Conservation (phyloP, 2,797 vertebrate species). For the Loris lydekkerianus region DNA sequence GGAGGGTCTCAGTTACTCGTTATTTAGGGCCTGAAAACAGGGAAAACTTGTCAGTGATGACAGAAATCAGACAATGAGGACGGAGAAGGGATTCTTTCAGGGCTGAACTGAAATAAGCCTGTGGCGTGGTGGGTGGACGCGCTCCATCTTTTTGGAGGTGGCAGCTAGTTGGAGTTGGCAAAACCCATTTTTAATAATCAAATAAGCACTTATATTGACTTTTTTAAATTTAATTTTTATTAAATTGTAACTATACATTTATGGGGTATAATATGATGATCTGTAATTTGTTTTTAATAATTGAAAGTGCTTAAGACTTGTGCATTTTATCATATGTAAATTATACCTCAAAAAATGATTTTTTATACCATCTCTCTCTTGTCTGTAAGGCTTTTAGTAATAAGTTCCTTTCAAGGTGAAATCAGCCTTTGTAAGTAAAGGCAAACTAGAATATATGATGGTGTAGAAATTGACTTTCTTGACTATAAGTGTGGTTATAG, state of each 20-base stretch:
- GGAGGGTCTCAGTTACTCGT: background rate
- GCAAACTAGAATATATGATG: background rate
- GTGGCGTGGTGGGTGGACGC: background rate
- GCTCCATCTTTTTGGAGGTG: background rate
- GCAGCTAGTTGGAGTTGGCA: background rate
- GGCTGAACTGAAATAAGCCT: background rate
- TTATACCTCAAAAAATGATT: background rate
- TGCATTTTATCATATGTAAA: background rate
- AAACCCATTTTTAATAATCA: background rate
- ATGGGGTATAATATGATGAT: too few species aligned
- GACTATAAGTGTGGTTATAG: background rate
- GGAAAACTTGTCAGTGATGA: background rate
- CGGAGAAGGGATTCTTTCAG: background rate
- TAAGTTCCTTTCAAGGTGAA: conserved; percentile 2
- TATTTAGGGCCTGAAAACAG: background rate
- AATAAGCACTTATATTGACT: background rate
- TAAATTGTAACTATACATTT: too few species aligned
- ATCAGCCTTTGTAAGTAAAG: background rate
- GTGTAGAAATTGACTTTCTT: background rate
- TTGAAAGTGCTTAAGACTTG: background rate
- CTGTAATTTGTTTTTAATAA: background rate
- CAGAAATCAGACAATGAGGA: background rate
- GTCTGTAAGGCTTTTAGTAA: background rate
- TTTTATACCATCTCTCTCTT: background rate
- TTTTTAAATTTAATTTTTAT: background rate